phyloP scores from a whole-genome alignment of 2,797 vertebrate species.

The Notoglanidium macrostoma region DNA sequence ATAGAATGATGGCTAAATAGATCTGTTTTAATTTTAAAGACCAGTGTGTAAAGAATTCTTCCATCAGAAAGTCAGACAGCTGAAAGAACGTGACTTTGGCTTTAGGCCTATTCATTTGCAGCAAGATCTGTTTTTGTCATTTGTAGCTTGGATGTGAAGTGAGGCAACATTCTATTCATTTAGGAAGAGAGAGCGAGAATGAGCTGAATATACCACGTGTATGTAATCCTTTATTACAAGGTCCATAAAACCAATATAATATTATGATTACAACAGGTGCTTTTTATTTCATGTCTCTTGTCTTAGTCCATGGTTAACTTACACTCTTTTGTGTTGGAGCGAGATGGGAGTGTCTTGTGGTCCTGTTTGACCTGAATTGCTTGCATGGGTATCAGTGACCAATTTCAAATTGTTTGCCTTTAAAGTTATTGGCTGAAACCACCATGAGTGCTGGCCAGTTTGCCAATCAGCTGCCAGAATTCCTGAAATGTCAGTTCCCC shows the following conservation, averaged over 20 bases:
- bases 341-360: constrained; percentile 10
- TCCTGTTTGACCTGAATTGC: constrained; percentile 10
- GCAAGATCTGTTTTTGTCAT: not conserved
- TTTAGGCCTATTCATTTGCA: not conserved
- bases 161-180: not conserved
- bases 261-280: constrained; percentile 58
- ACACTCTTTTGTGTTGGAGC: constrained; percentile 38
- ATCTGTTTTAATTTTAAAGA: not conserved
- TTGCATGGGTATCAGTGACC: not conserved
- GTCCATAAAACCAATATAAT: constrained; percentile 62
- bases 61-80: not conserved
- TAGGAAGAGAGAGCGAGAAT: not conserved
- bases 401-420: constrained; percentile 4
- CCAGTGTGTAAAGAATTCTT: not conserved
- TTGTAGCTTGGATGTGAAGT: not conserved
- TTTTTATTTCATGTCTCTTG: constrained; percentile 66
- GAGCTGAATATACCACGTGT: constrained; percentile 39
- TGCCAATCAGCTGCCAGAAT: constrained; percentile 81
- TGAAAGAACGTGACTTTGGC: not conserved
- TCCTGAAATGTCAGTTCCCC: constrained; percentile 79
- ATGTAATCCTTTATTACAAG: constrained; percentile 10
- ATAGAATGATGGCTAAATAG: not conserved
- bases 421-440: constrained; percentile 66
- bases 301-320: constrained; percentile 63
- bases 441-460: constrained; percentile 71